Evolutionary conservation across 2,113 vertebrate species (phyloP), one percentile per base, ranked within the genome.

Genomic region (Coptodon rendalli): DNA sequence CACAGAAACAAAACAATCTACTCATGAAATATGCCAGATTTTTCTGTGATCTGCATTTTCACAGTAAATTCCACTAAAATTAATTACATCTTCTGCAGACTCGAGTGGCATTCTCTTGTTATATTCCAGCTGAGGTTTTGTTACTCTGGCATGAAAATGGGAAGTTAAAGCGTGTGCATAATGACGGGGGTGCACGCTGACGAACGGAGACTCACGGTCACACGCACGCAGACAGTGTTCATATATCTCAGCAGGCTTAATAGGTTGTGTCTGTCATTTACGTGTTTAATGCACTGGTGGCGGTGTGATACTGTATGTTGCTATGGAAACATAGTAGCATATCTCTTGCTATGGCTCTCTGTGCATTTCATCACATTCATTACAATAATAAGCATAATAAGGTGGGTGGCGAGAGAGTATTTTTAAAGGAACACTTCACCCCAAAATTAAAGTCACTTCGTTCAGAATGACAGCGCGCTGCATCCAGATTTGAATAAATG

Each of bases 181-280:
- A 48, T 82, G 61, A 19, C 52, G 61, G 83, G 78, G 79, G 52
- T 48, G 79, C 45, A 27, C 17, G 12, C 45, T 87, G 82, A 85
- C 83, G 87, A 16, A 83, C 82, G 29, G 84, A 88, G 84, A 86
- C 88, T 89, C 82, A 84, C 82, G 19, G 85, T 86, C 38, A 19
- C 91, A 90, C 80, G 85, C 90, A 91, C 90, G 89, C 91, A 93
- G 89, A 86, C 91, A 89, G 83, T 57, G 82, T 93, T 93, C 83
- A 90, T 93, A 87, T 53, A 89, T 92, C 90, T 93, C 88, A 82
- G 59, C 78, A 61, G 89, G 85, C 91, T 89, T 93, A 92, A 95
- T 90, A 94, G 93, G 83, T 93, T 93, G 90, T 89, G 92, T 94
- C 93, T 95, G 94, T 92, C 92, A 94, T 95, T 92, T 89, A 90